Evolutionary conservation across 2,113 vertebrate species (phyloP), one percentile per base, ranked within the genome.

Genomic region (Actinemys pallida): DNA sequence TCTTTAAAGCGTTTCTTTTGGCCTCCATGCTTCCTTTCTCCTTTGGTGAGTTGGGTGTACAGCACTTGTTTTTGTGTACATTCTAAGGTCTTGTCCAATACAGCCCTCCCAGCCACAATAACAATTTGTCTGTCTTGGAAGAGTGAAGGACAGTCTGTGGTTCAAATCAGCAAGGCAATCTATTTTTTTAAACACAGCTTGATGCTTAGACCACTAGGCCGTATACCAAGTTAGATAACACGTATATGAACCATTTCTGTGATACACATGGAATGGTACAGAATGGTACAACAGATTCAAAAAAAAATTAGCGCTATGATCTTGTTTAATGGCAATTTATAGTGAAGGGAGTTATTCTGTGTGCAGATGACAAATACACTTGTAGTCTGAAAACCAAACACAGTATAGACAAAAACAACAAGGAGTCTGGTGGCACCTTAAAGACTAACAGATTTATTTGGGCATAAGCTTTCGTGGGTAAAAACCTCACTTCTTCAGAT

Each of bases 211-310:
- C 78, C n/a, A 35, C 10, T 8, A 93, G 49, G 25, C 52, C 20
- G 57, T 24, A 75, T 16, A 45, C 10, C 72, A 75, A 24, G 39
- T 75, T 45, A 20, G 5, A 24, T 75, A 42, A 42, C 5, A 75
- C 39, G 1, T 42, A 39, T 42, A 45, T 75, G 10, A 75, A 75
- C n/a, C 39, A 75, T 5, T 22, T 79, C 47, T 80, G 50, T 42
- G 2, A 25, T 11, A 29, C 4, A 2, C 14, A 57, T 56, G 24
- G 11, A 27, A 56, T 0, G 0, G n/a, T 39, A 29, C 19, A 49
- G 42, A 91, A 39, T 1, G 45, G 10, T 11, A 69, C 39, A 11
- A 45, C 86, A 53, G 29, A 69, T 19, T 16, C 0, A 0, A 69
- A 59, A 27, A 57, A 65, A 84, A 56, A 76, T 84, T 62, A 91